These are phyloP conservation scores for Epistrophe eligans DNA, from an alignment of 2,888 invertebrate genomes.

Conservation along the genomic window DNA sequence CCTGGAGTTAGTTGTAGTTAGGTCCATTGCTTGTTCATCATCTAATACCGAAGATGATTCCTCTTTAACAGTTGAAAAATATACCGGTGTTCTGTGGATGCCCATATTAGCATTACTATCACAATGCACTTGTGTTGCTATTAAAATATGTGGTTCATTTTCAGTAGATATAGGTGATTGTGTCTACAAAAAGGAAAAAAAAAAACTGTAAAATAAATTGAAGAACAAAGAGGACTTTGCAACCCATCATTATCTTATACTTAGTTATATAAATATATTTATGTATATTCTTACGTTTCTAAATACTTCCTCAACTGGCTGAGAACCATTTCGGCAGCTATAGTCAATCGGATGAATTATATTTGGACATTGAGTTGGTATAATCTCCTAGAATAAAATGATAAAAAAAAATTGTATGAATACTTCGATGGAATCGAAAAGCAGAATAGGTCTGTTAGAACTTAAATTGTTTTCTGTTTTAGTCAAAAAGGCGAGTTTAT, in stretches of 20 bases:
- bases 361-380: slow-evolving; percentile 1
- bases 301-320: slow-evolving; percentile 23
- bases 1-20: slow-evolving; percentile 42
- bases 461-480: too few species aligned
- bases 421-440: too few species aligned
- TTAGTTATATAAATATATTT: too few species aligned
- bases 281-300: not conserved
- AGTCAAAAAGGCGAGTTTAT: too few species aligned
- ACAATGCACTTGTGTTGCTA: slow-evolving; percentile 67
- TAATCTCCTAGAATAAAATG: slow-evolving; percentile 27
- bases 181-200: slow-evolving; percentile 10
- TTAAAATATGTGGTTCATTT: slow-evolving; percentile 62
- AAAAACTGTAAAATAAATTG: not conserved
- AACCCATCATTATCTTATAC: too few species aligned
- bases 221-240: too few species aligned
- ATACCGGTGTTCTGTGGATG: slow-evolving; percentile 47
- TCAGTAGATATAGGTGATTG: slow-evolving; percentile 28
- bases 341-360: slow-evolving; percentile 48
- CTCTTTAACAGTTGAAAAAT: slow-evolving; percentile 55
- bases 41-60: slow-evolving; percentile 21
- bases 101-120: slow-evolving; percentile 66
- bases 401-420: not conserved
- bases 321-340: slow-evolving; percentile 39
- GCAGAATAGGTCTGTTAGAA: too few species aligned
- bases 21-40: slow-evolving; percentile 66